Conservation (phyloP, 2,797 vertebrate species). For the Champsocephalus esox region DNA sequence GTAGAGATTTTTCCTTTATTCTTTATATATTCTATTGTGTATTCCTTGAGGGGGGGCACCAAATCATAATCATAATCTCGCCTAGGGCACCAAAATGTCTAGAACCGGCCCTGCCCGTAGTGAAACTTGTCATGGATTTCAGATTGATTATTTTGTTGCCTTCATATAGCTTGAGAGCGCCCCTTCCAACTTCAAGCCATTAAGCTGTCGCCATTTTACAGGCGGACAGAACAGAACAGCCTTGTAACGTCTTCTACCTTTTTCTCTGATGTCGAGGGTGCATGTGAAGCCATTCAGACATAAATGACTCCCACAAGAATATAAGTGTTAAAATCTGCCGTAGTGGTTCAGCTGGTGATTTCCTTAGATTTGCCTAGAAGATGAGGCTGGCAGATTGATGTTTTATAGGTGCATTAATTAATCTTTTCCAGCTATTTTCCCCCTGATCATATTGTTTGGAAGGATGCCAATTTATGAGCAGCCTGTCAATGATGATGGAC, state of each 20-base stretch:
- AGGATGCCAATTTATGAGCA: slow-evolving; percentile 23
- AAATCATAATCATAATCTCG: too few species aligned
- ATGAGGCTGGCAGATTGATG: slow-evolving; percentile 11
- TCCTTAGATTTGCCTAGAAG: slow-evolving; percentile 33
- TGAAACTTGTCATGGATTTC: slow-evolving; percentile 65
- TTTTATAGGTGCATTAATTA: slow-evolving; percentile 26
- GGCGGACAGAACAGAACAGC: slow-evolving; percentile 25
- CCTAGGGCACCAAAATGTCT: too few species aligned
- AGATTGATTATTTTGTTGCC: slow-evolving; percentile 64
- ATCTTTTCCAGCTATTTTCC: slow-evolving; percentile 31
- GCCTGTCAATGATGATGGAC: not conserved
- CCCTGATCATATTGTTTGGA: not conserved
- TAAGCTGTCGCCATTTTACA: slow-evolving; percentile 41
- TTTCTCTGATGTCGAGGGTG: slow-evolving; percentile 11
- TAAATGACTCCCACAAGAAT: slow-evolving; percentile 34
- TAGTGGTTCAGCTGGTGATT: slow-evolving; percentile 36
- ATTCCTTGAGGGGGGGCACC: too few species aligned
- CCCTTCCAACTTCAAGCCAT: slow-evolving; percentile 49
- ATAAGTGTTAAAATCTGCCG: slow-evolving; percentile 24
- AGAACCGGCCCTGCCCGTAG: slow-evolving; percentile 4
- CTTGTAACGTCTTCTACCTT: slow-evolving; percentile 28
- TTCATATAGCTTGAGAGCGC: slow-evolving; percentile 31
- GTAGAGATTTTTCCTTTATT: too few species aligned
- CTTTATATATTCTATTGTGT: too few species aligned
- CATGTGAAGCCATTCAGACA: slow-evolving; percentile 32